Conservation (phyloP, 2,113 vertebrate species). For the Paradoxurus hermaphroditus region DNA sequence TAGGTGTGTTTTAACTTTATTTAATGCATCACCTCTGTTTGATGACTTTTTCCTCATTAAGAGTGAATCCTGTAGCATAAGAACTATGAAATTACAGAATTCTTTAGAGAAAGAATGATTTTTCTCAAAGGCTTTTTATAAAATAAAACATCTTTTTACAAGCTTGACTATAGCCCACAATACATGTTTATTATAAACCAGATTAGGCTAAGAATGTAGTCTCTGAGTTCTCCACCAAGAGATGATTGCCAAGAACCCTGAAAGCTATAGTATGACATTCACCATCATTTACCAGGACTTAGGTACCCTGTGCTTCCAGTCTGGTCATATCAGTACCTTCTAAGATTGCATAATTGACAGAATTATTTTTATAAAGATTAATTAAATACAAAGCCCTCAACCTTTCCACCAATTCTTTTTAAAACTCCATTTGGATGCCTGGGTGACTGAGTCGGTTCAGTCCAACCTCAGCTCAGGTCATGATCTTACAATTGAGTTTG, state of each 20-base stretch:
- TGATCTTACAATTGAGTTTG: too few relatives aligned
- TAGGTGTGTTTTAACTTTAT: not conserved
- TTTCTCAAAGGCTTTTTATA: not conserved
- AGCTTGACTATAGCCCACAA: not conserved
- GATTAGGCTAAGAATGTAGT: not conserved
- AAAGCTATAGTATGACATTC: not conserved
- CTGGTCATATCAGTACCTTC: not conserved
- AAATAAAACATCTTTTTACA: slow-evolving; percentile 30
- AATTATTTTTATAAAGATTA: slow-evolving; percentile 15
- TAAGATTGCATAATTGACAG: not conserved
- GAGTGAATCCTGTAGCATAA: slow-evolving; percentile 36
- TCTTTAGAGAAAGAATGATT: slow-evolving; percentile 18
- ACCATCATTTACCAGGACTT: not conserved
- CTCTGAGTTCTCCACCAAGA: not conserved
- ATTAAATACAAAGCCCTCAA: not conserved
- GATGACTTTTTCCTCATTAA: slow-evolving; percentile 31
- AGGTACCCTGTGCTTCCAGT: not conserved
- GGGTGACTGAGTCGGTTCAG: too few relatives aligned
- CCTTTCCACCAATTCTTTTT: not conserved
- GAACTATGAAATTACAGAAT: slow-evolving; percentile 18
- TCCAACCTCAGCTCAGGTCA: too few relatives aligned
- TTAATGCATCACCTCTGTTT: slow-evolving; percentile 4
- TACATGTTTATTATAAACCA: not conserved
- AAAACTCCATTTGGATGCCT: not conserved
- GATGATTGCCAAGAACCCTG: not conserved